phyloP scores from a whole-genome alignment of 1,140 invertebrate species.

The Leptinotarsa lineolata region DNA sequence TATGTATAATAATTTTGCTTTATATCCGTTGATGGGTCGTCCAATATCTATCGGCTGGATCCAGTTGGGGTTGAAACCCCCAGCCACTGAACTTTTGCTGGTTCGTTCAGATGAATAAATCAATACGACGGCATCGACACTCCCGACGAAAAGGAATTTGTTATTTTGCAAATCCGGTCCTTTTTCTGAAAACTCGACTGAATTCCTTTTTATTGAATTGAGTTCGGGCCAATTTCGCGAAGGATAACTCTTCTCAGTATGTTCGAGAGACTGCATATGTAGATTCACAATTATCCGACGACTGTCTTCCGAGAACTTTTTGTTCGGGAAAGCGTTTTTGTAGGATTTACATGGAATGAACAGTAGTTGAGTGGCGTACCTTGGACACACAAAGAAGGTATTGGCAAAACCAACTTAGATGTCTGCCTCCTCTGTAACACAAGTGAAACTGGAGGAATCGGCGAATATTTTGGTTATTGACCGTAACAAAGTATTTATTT shows the following conservation, averaged over 20 bases:
- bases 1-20: neutral
- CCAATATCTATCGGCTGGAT: neutral
- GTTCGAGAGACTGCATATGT: conserved; percentile 2
- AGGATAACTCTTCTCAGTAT: neutral
- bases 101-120: conserved; percentile 28
- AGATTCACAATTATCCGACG: neutral
- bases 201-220: conserved; percentile 33
- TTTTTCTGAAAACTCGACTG: conserved; percentile 26
- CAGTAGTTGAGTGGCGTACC: neutral
- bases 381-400: too few species aligned
- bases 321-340: neutral
- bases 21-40: neutral
- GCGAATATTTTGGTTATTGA: too few species aligned
- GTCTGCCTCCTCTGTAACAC: too few species aligned
- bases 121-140: conserved; percentile 23
- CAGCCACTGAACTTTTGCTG: conserved; percentile 11
- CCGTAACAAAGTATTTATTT: too few species aligned
- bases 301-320: neutral
- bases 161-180: conserved; percentile 34
- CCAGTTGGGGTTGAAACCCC: neutral
- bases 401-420: too few species aligned
- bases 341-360: neutral
- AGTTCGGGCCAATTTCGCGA: conserved; percentile 16
- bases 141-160: conserved; percentile 27
- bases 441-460: too few species aligned